These are phyloP conservation scores for Drosophila putrida DNA, from an alignment of 2,888 invertebrate species.

Conservation along the genomic window DNA sequence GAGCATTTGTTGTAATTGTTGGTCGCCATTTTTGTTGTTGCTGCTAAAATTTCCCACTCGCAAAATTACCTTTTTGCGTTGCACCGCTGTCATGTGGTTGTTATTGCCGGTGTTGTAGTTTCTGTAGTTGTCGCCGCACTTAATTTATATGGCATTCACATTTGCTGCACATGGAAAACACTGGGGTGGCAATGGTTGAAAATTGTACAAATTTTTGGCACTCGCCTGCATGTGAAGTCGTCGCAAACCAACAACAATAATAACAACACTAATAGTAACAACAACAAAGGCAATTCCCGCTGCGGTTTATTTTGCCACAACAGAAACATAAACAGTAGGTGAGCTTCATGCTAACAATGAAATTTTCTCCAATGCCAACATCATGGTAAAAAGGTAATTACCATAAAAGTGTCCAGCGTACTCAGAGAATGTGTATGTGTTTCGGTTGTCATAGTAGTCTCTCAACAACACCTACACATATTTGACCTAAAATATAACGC, in stretches of 20 bases:
- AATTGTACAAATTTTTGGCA: constrained; percentile 78
- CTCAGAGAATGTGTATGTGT: constrained; percentile 10
- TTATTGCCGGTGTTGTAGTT: constrained; percentile 25
- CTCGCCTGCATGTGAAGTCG: constrained; percentile 49
- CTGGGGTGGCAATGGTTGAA: constrained; percentile 37
- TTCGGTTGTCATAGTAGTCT: constrained; percentile 12
- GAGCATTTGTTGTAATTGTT: constrained; percentile 45
- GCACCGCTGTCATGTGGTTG: constrained; percentile 74
- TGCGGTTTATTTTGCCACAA: constrained; percentile 62
- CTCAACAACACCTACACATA: constrained; percentile 28
- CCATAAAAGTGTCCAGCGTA: constrained; percentile 59
- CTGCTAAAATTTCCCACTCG: constrained; percentile 62
- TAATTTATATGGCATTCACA: constrained; percentile 75
- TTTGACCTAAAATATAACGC: constrained; percentile 15
- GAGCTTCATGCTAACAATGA: constrained; percentile 70
- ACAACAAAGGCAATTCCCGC: constrained; percentile 63
- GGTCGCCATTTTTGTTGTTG: constrained; percentile 15
- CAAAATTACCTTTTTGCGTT: constrained; percentile 77
- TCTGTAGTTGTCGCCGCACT: constrained; percentile 64
- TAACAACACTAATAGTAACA: constrained; percentile 32
- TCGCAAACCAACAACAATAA: constrained; percentile 34
- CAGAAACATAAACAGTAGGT: constrained; percentile 39
- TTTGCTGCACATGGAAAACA: constrained; percentile 58
- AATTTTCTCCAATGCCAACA: constrained; percentile 67
- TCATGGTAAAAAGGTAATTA: constrained; percentile 70